Conservation (phyloP, 2,888 invertebrate genomes). For the Criorhina ranunculi region DNA sequence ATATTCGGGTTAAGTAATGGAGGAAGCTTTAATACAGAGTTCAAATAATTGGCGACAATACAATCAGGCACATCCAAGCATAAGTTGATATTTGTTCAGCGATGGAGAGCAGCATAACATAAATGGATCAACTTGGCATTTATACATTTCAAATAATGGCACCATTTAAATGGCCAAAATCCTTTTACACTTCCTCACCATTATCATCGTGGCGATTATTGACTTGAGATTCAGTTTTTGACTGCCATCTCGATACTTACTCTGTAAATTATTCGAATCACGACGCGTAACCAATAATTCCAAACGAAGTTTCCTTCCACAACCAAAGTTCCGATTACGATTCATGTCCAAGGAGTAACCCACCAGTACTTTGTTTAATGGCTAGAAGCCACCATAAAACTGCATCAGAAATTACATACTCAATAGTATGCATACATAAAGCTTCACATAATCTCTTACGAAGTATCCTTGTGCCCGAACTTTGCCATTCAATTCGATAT, state of each 20-base stretch:
- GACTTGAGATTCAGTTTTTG: neutral
- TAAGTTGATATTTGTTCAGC: neutral
- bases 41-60: conserved; percentile 39
- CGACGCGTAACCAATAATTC: conserved; percentile 51
- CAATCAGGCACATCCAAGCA: conserved; percentile 1
- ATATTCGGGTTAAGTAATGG: conserved; percentile 10
- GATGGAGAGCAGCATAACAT: neutral
- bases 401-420: conserved; percentile 50
- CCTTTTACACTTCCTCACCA: no score
- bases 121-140: neutral
- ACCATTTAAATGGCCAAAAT: no score
- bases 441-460: conserved; percentile 47
- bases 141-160: no score
- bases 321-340: conserved; percentile 56
- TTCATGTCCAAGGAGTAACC: conserved; percentile 20
- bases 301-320: conserved; percentile 32
- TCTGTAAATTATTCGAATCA: conserved; percentile 45
- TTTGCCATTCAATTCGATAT: conserved; percentile 49
- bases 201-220: neutral
- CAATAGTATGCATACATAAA: conserved; percentile 33
- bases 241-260: neutral
- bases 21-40: conserved; percentile 35
- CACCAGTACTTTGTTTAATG: conserved; percentile 45
- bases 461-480: conserved; percentile 17
- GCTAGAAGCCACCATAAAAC: conserved; percentile 25